Percentiles rank a stretch among this genome's conserved stretches.
These are phyloP conservation scores for Onychomys leucogaster DNA, from an alignment of 2,797 vertebrate genomes.

Conservation along the genomic window DNA sequence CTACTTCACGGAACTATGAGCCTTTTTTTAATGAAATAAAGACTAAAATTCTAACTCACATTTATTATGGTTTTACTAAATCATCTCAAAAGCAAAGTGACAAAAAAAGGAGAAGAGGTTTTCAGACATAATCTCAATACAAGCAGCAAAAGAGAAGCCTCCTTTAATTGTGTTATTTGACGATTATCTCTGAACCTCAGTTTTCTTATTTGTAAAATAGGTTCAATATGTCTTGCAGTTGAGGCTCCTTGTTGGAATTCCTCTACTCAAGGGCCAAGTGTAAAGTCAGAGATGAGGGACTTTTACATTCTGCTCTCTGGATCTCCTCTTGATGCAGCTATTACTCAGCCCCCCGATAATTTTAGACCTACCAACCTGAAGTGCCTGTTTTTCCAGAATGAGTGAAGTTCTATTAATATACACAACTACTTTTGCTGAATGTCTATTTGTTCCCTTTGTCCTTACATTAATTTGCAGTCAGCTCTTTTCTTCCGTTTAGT, in stretches of 20 bases:
- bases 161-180: background rate
- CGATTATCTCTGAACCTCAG: background rate
- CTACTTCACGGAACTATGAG: background rate
- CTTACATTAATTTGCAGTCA: background rate
- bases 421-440: background rate
- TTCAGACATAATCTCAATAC: background rate
- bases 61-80: background rate
- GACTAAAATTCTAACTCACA: background rate
- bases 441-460: background rate
- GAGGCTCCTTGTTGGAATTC: background rate
- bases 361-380: background rate
- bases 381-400: background rate
- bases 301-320: background rate
- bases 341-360: background rate
- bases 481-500: background rate
- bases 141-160: background rate
- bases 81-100: background rate
- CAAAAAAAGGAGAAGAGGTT: background rate
- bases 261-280: background rate
- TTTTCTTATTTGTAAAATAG: background rate
- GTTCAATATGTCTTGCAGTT: background rate
- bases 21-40: background rate
- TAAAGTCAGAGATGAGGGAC: background rate
- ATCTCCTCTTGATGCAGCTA: background rate
- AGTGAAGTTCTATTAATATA: background rate